phyloP scores from a whole-genome alignment of 2,888 invertebrate species.

The Agrotis segetum region DNA sequence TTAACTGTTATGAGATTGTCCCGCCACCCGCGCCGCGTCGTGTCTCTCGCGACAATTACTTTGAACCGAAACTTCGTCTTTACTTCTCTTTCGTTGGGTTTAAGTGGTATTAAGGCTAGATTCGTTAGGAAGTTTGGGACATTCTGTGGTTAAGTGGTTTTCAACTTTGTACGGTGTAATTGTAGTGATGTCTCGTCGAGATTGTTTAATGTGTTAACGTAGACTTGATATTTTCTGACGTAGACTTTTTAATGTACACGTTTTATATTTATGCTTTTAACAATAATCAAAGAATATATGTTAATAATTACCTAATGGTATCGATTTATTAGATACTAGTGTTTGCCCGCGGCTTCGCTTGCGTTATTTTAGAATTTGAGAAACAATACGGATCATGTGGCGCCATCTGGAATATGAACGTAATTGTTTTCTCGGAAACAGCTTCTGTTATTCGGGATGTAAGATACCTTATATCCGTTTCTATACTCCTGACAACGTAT shows the following conservation, averaged over 20 bases:
- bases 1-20: slow-evolving; percentile 31
- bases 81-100: slow-evolving; percentile 13
- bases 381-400: too few species aligned
- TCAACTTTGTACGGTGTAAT: not conserved
- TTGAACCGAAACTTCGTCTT: slow-evolving; percentile 30
- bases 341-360: too few species aligned
- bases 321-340: not conserved
- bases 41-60: slow-evolving; percentile 17
- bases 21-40: not conserved
- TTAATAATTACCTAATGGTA: too few species aligned
- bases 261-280: not conserved
- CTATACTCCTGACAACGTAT: too few species aligned
- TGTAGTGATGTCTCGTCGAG: not conserved
- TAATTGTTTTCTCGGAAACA: too few species aligned
- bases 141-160: not conserved
- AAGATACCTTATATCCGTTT: too few species aligned
- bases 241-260: not conserved
- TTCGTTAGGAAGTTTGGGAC: slow-evolving; percentile 17
- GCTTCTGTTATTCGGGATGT: too few species aligned
- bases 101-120: slow-evolving; percentile 1
- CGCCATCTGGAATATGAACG: too few species aligned
- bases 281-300: not conserved
- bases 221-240: too few species aligned
- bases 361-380: too few species aligned
- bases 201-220: not conserved